A percentile compares a stretch with the other conserved stretches of the same genome.
Conservation (phyloP, 2,797 vertebrate species). For the Sebastes minor region DNA sequence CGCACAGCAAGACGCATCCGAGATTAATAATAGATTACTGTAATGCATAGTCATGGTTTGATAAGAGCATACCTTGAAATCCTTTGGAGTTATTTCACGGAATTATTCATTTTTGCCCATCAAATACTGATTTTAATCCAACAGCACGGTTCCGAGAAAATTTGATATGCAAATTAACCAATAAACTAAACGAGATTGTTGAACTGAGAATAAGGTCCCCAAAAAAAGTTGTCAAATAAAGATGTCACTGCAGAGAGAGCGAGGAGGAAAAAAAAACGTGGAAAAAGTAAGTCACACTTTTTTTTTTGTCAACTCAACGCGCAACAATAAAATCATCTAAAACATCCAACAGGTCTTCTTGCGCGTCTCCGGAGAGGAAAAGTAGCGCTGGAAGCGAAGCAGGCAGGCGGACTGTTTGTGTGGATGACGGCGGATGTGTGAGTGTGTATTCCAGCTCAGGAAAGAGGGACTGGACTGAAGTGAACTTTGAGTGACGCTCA, state of each 20-base stretch:
- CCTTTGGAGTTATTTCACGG: constrained; percentile 58
- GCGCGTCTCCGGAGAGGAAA: constrained; percentile 26
- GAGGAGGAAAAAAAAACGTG: neutral
- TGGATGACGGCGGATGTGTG: constrained; percentile 22
- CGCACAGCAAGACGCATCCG: neutral
- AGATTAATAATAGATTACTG: constrained; percentile 28
- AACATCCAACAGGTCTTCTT: constrained; percentile 43
- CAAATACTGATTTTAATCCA: constrained; percentile 55
- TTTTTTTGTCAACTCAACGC: neutral
- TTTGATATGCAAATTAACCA: constrained; percentile 29
- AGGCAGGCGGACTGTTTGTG: constrained; percentile 21
- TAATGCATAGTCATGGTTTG: neutral
- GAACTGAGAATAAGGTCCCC: neutral
- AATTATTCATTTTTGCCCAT: constrained; percentile 54
- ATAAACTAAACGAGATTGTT: constrained; percentile 20
- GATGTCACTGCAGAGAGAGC: neutral
- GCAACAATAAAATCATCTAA: neutral
- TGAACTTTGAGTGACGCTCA: too few species aligned
- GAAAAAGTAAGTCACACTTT: neutral
- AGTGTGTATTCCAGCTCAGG: too few species aligned
- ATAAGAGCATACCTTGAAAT: constrained; percentile 67
- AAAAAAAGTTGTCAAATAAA: constrained; percentile 21
- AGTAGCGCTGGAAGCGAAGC: constrained; percentile 34
- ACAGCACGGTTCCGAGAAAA: constrained; percentile 6
- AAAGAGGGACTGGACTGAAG: too few species aligned